Conservation (phyloP, 2,113 vertebrate species). For the Bettongia penicillata region DNA sequence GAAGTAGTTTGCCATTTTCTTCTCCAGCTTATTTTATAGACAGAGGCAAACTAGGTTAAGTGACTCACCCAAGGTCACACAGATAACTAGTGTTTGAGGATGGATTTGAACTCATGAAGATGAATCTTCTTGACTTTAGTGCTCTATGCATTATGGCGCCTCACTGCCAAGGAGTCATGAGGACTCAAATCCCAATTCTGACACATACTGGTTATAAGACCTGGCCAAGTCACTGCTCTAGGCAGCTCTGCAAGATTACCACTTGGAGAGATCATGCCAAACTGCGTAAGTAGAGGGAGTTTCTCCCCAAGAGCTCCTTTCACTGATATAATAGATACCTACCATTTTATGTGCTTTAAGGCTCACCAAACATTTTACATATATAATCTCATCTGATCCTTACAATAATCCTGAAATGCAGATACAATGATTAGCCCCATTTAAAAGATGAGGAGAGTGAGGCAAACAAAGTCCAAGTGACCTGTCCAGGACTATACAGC, state of each 20-base stretch:
- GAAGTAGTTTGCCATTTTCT: too few relatives aligned
- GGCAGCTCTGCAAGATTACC: background rate
- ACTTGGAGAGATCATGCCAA: background rate
- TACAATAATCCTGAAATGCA: background rate
- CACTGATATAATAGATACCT: background rate
- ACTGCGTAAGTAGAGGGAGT: background rate
- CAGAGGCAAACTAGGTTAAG: too few relatives aligned
- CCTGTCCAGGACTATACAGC: too few relatives aligned
- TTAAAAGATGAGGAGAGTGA: background rate
- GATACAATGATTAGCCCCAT: background rate
- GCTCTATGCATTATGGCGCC: too few relatives aligned
- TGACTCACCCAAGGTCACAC: too few relatives aligned
- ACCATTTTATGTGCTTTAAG: background rate
- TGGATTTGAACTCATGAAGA: too few relatives aligned
- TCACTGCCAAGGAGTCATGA: background rate
- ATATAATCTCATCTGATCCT: background rate
- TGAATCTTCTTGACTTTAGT: too few relatives aligned
- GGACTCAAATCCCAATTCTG: background rate
- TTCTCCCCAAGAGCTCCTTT: background rate
- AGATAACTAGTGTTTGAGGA: too few relatives aligned
- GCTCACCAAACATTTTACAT: background rate
- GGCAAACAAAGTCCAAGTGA: background rate
- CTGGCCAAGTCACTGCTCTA: background rate
- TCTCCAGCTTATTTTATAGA: too few relatives aligned
- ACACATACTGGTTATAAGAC: background rate